Base-by-base conservation (phyloP, 2,888 invertebrate genomes). In the Pandemis cinnamomeana region DNA sequence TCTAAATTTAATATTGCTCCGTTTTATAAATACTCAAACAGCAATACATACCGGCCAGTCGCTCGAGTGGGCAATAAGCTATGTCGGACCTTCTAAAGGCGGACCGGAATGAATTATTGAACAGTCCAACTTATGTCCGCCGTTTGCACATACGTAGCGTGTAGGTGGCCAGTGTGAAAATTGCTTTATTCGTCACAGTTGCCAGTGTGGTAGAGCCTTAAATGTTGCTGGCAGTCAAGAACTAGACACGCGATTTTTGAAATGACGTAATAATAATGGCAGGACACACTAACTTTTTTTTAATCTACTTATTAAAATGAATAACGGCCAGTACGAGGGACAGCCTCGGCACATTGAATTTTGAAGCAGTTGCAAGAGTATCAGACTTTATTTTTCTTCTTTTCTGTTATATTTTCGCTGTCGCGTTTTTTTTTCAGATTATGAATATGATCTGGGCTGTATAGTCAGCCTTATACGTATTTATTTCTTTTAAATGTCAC, bases 31-130 rank as follows among this genome's bases (percentile, higher is more conserved):
- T 68, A 68, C 15, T 41, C 55, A 62, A 63, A 72, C 53, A 13
- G 62, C 48, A 53, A 67, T 51, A 66, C 67, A 69, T 63, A 73
- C 64, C 46, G 62, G 67, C 69, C 72, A 60, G 64, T 64, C 48
- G 70, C 75, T 69, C 58, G 69, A 75, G 76, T 72, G 75, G 64
- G 74, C 78, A 79, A 79, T 79, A 79, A 77, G 79, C 77, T 76
- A 70, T 75, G 71, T 77, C 77, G 78, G 78, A 77, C 75, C 77
- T 79, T 77, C 76, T 77, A 75, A 77, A 79, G 78, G 77, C 75
- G 72, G 76, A 44, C 55, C 27, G 15, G 71, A 76, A 83, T 86
- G 86, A 85, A 86, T 85, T 83, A 85, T 85, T 83, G 80, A 84
- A 79, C 78, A 81, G 78, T 72, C 71, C 71, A 64, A 68, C 63